Conservation (phyloP, 2,113 vertebrate species). For the Australoheros scitulus region DNA sequence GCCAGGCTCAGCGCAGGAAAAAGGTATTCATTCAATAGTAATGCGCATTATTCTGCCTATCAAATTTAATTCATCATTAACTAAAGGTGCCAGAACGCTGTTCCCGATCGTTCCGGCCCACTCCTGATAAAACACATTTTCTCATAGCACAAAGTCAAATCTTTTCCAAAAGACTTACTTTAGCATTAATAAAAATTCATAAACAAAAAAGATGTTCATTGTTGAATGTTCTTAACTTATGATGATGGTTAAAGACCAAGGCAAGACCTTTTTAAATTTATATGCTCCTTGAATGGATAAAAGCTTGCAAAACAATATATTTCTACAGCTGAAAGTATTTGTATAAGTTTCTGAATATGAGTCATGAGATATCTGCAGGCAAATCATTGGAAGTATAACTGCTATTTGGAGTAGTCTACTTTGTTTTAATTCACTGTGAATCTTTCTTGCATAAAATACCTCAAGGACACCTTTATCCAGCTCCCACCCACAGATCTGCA, state of each 20-base stretch:
- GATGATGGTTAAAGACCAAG: neutral
- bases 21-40: neutral
- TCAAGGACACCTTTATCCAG: slow-evolving; percentile 63
- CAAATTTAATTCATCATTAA: neutral
- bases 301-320: neutral
- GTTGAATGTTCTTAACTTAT: neutral
- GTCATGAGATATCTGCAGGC: neutral
- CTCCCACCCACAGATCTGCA: slow-evolving; percentile 51
- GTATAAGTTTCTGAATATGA: slow-evolving; percentile 1
- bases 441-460: slow-evolving; percentile 43
- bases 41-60: neutral
- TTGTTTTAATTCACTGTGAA: slow-evolving; percentile 40
- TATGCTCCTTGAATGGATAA: neutral
- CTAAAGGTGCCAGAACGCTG: neutral
- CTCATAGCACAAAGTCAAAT: neutral
- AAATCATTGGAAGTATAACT: slow-evolving; percentile 12
- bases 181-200: neutral
- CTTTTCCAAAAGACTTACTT: neutral
- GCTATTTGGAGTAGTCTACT: slow-evolving; percentile 31
- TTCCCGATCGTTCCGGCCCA: neutral
- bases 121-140: neutral
- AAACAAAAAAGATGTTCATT: neutral
- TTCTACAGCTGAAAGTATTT: neutral
- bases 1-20: neutral
- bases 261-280: neutral